Evolutionary conservation across 2,888 invertebrate species (phyloP).

Genomic region (Lasioglossum figueresi): DNA sequence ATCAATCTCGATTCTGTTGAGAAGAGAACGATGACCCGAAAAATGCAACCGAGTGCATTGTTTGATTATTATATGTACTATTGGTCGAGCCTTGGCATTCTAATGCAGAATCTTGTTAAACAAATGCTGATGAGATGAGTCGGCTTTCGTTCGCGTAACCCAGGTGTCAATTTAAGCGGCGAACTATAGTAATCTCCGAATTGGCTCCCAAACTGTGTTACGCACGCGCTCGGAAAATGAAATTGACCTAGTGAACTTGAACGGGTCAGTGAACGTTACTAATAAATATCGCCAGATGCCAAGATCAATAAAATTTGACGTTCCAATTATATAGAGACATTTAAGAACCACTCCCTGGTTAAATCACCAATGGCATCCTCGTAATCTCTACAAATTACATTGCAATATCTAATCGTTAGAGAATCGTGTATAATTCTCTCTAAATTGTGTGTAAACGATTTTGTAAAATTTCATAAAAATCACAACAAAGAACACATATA

Average conservation of each 20-base stretch:
- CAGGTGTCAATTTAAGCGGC: constrained; percentile 8
- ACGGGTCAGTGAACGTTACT: neutral
- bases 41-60: neutral
- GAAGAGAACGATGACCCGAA: constrained; percentile 43
- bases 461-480: neutral
- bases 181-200: neutral
- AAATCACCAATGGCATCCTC: neutral
- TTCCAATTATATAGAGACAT: neutral
- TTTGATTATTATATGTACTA: neutral
- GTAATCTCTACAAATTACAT: neutral
- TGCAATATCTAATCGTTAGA: neutral
- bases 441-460: neutral
- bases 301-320: neutral
- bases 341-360: neutral
- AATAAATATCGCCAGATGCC: neutral
- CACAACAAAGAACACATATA: too few species aligned
- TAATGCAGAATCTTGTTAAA: neutral
- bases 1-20: constrained; percentile 40
- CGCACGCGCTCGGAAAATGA: neutral
- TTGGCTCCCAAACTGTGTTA: neutral
- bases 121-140: neutral
- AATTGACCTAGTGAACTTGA: neutral
- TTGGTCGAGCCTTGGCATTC: neutral
- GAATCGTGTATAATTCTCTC: neutral
- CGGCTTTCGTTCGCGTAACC: neutral